Base-by-base conservation (phyloP, 2,113 vertebrate genomes). In the Dromaius novaehollandiae region DNA sequence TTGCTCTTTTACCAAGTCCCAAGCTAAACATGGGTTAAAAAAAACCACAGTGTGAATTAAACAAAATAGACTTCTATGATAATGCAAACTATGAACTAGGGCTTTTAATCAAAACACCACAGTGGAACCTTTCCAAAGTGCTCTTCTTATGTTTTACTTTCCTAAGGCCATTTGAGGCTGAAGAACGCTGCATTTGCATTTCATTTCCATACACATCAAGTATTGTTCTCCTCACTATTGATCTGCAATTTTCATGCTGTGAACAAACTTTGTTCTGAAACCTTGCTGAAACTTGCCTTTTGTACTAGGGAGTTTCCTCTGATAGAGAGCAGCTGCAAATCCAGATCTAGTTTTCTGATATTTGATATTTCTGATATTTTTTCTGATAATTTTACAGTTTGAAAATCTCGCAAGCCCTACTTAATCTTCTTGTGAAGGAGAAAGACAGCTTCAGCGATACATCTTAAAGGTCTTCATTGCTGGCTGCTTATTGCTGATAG, bases 151-250 rank as follows among this genome's bases (percentile, higher is more conserved):
- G 26, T 86, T 95, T 81, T 51, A 24, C 51, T 75, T 81, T 89
- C 42, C 61, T 50, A 70, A 44, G 50, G 20, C 20, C 28, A 58
- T 48, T 26, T 82, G 65, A 65, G 64, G 56, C 60, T 88, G 75
- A 88, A 56, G 40, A 94, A 81, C 19, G 74, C 16, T 42, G 55
- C 73, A 94, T 95, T 95, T 95, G 66, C 71, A 86, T 93, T 28
- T 81, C 50, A 82, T 88, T 95, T 93, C 64, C 56, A 28, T 68
- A 34, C 14, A 9, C 32, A 68, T 13, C 50, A 81, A 74, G 46
- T 71, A 60, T 66, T 77, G 36, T 38, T 94, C 68, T 89, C 68
- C 24, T 82, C 40, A 86, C 19, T 91, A 76, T 75, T 83, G 38
- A 86, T 68, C 51, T 2, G 10, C 38, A 74, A 46, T 78, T 95